Conservation (phyloP, 1,140 invertebrate genomes). For the Tribolium madens region DNA sequence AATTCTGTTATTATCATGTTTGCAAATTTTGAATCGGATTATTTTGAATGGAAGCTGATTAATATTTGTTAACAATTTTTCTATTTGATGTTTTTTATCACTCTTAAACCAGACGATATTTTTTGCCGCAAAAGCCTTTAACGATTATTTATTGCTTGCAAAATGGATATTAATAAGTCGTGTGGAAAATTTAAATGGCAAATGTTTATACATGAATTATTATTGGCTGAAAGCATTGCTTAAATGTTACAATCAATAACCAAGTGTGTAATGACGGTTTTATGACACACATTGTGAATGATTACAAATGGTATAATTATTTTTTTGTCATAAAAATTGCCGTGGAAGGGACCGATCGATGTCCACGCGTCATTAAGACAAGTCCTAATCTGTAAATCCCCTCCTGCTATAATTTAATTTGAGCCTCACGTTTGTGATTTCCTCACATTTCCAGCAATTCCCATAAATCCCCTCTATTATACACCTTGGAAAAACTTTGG, state of each 20-base stretch:
- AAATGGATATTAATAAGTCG: not conserved
- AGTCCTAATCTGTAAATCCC: conserved; percentile 15
- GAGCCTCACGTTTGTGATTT: conserved; percentile 12
- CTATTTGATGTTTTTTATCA: not conserved
- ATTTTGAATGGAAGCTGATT: too few relatives aligned
- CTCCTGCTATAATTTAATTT: conserved; percentile 29
- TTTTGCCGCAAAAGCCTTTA: not conserved
- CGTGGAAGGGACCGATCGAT: conserved; percentile 3
- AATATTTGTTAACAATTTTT: too few relatives aligned
- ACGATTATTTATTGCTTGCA: not conserved
- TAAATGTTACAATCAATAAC: not conserved
- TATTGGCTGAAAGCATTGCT: not conserved
- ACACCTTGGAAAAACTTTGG: not conserved
- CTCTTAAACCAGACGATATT: not conserved
- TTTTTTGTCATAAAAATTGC: not conserved
- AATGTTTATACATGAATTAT: not conserved
- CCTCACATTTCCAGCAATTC: not conserved
- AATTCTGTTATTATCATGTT: too few relatives aligned
- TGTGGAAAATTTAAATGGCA: not conserved
- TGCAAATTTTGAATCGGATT: too few relatives aligned
- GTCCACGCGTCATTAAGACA: conserved; percentile 26
- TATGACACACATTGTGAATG: not conserved
- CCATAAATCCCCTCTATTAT: conserved; percentile 1
- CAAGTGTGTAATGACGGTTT: not conserved
- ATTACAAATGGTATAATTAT: not conserved